Percentiles rank a stretch among this genome's conserved stretches.
Evolutionary conservation across 53 echinoderm and acorn worm genomes (phyloP).

Genomic region (Apostichopus leukothele): DNA sequence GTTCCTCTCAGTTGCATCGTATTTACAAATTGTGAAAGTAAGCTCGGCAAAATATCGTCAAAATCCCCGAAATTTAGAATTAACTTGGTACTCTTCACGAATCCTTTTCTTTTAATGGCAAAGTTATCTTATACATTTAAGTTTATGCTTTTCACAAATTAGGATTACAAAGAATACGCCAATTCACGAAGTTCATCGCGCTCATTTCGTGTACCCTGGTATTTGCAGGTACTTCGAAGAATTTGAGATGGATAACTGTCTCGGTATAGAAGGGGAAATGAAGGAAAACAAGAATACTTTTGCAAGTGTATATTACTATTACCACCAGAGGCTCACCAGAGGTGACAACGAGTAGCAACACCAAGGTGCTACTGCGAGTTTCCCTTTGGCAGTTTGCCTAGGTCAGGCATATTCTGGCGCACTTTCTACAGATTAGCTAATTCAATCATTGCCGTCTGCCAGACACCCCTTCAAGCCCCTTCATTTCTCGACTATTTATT

Average conservation of each 20-base stretch:
- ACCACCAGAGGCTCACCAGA: background rate
- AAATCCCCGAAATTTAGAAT: too few relatives aligned
- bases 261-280: background rate
- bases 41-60: too few relatives aligned
- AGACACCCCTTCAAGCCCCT: background rate
- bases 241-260: background rate
- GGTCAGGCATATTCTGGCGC: background rate
- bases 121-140: too few relatives aligned
- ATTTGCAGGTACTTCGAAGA: too few relatives aligned
- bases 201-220: too few relatives aligned
- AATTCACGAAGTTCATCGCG: too few relatives aligned
- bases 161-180: too few relatives aligned
- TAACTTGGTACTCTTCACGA: too few relatives aligned
- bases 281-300: background rate
- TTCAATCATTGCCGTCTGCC: conserved; percentile 16
- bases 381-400: background rate
- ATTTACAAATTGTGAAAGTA: too few relatives aligned
- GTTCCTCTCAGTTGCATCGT: too few relatives aligned
- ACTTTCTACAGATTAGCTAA: conserved; percentile 18
- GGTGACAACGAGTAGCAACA: conserved; percentile 14
- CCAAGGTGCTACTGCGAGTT: background rate
- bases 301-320: background rate
- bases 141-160: too few relatives aligned
- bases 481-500: background rate
- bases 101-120: too few relatives aligned